A percentile compares a stretch with the other conserved stretches of the same genome.
These are phyloP conservation scores for Eurystomus gularis DNA, from an alignment of 2,113 vertebrate species.

Conservation along the genomic window DNA sequence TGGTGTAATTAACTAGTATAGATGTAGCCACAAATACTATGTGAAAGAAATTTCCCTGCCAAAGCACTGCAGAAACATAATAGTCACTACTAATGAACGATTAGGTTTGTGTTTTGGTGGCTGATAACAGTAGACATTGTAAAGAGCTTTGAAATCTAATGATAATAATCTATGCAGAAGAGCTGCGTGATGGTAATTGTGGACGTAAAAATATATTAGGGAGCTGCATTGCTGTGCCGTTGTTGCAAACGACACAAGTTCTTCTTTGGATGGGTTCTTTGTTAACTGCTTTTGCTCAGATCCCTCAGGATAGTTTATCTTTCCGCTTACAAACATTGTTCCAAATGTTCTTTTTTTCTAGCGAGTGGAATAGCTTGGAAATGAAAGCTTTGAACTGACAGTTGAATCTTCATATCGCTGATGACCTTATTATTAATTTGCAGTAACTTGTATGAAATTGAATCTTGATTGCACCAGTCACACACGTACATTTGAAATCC, in stretches of 20 bases:
- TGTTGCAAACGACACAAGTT: background rate
- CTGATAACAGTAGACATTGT: background rate
- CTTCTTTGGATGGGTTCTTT: background rate
- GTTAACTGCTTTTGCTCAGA: background rate
- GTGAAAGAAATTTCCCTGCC: background rate
- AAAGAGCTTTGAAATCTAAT: constrained; percentile 21
- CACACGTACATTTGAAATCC: background rate
- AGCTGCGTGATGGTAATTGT: background rate
- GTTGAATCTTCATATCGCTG: background rate
- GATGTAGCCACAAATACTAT: background rate
- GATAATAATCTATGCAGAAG: background rate
- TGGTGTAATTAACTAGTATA: background rate
- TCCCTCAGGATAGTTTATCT: constrained; percentile 1
- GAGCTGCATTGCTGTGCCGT: background rate
- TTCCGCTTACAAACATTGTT: background rate
- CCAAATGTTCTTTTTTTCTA: background rate
- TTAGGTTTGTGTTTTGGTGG: background rate
- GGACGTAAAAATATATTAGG: background rate
- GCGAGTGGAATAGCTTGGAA: background rate
- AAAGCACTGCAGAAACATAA: background rate
- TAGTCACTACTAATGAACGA: background rate
- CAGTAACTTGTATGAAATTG: background rate
- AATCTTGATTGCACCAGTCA: background rate
- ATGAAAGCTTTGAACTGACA: constrained; percentile 2
- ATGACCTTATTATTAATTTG: constrained; percentile 25